Evolutionary conservation across 92 coral and sea anemone species (phyloP).

Genomic region (Parazoanthus swiftii): DNA sequence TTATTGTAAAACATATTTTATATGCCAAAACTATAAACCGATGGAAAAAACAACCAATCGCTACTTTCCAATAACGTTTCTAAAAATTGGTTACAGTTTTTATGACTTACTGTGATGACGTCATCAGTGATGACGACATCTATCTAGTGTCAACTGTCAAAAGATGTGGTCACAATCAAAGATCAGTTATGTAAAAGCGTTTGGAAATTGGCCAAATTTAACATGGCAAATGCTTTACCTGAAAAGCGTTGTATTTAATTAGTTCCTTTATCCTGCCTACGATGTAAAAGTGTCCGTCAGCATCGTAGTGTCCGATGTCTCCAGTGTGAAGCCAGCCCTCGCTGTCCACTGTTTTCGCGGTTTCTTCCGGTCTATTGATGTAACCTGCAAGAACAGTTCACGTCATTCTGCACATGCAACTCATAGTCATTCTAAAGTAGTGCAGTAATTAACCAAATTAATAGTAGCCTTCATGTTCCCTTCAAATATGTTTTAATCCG

Average conservation of each 20-base stretch:
- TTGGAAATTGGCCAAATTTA: no score
- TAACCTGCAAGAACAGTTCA: conserved; percentile 54
- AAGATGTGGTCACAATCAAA: neutral
- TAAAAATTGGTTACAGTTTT: no score
- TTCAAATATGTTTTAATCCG: no score
- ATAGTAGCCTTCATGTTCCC: neutral
- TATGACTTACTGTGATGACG: no score
- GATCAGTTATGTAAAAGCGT: no score
- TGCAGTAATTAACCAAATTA: neutral
- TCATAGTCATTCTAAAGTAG: neutral
- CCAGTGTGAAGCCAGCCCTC: conserved; percentile 97
- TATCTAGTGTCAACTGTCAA: neutral
- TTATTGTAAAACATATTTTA: no score
- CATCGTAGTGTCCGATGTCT: conserved; percentile 86
- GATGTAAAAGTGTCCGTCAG: conserved; percentile 73
- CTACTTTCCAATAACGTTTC: no score
- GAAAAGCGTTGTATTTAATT: conserved; percentile 87
- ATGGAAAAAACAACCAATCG: no score
- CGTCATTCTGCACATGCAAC: no score
- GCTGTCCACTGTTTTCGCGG: conserved; percentile 62
- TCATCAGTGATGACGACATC: no score
- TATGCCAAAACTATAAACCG: no score
- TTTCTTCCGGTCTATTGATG: conserved; percentile 80
- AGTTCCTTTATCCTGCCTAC: conserved; percentile 87
- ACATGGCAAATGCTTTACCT: conserved; percentile 34